phyloP scores from a whole-genome alignment of 2,797 vertebrate genomes.

The Tolypeutes matacus region DNA sequence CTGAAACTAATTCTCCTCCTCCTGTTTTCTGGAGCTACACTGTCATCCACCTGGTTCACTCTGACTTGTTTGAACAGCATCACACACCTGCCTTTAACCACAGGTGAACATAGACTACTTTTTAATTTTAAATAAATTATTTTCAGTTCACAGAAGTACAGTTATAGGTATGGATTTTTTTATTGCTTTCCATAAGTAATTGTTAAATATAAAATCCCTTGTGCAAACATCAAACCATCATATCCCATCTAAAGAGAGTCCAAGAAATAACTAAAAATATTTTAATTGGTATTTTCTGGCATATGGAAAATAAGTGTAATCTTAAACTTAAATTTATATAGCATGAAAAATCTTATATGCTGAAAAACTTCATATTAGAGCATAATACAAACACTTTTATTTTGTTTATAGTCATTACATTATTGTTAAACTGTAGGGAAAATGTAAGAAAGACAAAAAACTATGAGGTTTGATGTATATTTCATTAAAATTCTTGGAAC shows the following conservation, averaged over 20 bases:
- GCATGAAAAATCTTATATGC: conserved; percentile 17
- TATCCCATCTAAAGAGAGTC: conserved; percentile 25
- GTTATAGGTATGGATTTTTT: background rate
- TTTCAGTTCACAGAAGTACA: conserved; percentile 4
- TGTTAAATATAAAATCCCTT: background rate
- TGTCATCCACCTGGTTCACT: conserved; percentile 98
- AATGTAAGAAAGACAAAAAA: conserved; percentile 21
- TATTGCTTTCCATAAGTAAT: conserved; percentile 14
- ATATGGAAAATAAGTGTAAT: conserved; percentile 20
- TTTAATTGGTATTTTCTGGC: conserved; percentile 38
- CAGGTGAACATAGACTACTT: conserved; percentile 89
- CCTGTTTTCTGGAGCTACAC: conserved; percentile 96
- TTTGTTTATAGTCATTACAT: conserved; percentile 16
- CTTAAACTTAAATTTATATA: background rate
- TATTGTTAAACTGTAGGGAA: background rate
- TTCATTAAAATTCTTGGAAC: conserved; percentile 37
- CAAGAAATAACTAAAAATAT: conserved; percentile 57
- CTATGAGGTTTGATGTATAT: background rate
- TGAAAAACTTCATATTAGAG: conserved; percentile 20
- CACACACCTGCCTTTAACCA: conserved; percentile 97
- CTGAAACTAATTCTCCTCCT: conserved; percentile 98
- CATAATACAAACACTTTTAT: conserved; percentile 39
- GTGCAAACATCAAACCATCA: background rate
- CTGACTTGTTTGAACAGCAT: conserved; percentile 95
- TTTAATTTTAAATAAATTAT: conserved; percentile 40